Evolutionary conservation across 2,888 invertebrate species (phyloP).

Genomic region (Parnassius apollo): DNA sequence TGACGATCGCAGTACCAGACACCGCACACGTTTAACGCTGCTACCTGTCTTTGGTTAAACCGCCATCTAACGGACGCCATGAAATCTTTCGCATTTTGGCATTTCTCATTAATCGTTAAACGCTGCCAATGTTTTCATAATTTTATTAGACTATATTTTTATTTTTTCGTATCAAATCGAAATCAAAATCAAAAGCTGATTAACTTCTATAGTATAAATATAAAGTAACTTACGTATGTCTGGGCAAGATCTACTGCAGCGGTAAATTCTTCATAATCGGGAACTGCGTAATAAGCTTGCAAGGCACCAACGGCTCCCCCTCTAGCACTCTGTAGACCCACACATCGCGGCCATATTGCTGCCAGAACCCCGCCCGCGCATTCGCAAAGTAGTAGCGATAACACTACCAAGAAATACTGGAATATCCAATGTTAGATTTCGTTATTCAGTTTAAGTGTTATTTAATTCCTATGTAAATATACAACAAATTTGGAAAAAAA

Average conservation of each 20-base stretch:
- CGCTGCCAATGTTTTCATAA: no score
- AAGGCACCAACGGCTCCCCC: constrained; percentile 86
- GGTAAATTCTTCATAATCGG: constrained; percentile 88
- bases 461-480: background rate
- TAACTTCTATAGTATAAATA: background rate
- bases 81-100: no score
- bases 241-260: constrained; percentile 91
- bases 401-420: constrained; percentile 87
- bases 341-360: constrained; percentile 88
- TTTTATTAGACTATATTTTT: no score
- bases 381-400: constrained; percentile 84
- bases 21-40: no score
- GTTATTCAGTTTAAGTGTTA: background rate
- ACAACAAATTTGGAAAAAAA: background rate
- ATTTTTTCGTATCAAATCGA: background rate
- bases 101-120: no score
- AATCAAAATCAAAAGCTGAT: background rate
- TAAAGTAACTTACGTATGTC: constrained; percentile 55
- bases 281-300: constrained; percentile 88
- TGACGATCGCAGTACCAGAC: no score
- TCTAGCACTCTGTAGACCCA: constrained; percentile 85
- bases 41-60: no score
- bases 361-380: constrained; percentile 86
- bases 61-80: no score
- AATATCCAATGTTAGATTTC: constrained; percentile 24